Base-by-base conservation (phyloP, 2,888 invertebrate species). In the Drosophila anomalata region DNA sequence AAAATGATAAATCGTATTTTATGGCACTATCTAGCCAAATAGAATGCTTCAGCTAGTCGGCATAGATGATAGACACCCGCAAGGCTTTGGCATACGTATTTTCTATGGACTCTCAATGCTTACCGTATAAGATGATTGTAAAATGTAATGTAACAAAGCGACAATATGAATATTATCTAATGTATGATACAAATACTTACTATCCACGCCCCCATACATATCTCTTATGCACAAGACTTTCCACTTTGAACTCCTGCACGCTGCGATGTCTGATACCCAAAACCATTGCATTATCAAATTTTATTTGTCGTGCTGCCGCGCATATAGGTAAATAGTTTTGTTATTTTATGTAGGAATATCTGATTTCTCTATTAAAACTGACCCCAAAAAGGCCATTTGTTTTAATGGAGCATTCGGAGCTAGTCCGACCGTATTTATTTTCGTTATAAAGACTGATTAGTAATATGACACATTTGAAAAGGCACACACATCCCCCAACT, bases 371-470 rank as follows among this genome's bases (percentile, higher is more conserved):
- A 47, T 20, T 31, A 26, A 17, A 56, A 24, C 31, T 14, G 12
- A 44, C 22, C 2, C 31, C 50, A 11, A 39, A 20, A 8, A 65
- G 39, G 58, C 22, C 22, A 57, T 47, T 58, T 61, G 54, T 55
- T 41, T 53, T 50, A 14, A 57, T 65, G 66, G 60, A 56, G 52
- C 41, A 66, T 41, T 78, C 56, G 31, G 14, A 14, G 14, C 11
- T n/a, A 47, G 22, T 50, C 50, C 44, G 39, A 63, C 52, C 65
- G 47, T 73, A 65, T 78, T 79, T 53, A 60, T 82, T 85, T 84
- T 88, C 69, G 88, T 85, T 80, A 75, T 79, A 47, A 85, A 85
- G 84, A 89, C 89, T 85, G 84, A 85, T 89, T 89, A 84, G 89
- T 79, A 77, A 76, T 89, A 74, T 83, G 66, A 78, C 48, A 77